phyloP scores from a whole-genome alignment of 2,797 vertebrate genomes.

The Enteromius argenteus region DNA sequence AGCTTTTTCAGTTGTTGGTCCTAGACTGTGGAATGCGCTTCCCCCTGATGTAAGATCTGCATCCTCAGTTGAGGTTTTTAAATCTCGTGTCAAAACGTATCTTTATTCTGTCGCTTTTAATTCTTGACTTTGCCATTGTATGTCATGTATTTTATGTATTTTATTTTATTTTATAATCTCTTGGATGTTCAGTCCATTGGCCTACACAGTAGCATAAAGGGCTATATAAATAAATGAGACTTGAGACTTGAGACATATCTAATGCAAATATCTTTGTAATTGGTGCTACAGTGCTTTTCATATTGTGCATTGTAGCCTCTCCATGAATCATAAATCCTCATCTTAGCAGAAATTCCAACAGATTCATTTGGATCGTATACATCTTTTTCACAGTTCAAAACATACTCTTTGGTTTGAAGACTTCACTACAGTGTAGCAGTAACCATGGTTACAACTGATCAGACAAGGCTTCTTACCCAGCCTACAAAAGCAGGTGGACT shows the following conservation, averaged over 20 bases:
- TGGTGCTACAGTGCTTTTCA: constrained; percentile 4
- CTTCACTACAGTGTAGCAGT: constrained; percentile 46
- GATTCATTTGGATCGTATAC: background rate
- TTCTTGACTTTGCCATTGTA: too few relatives aligned
- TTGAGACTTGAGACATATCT: background rate
- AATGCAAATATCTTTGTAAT: constrained; percentile 1
- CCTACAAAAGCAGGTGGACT: constrained; percentile 26
- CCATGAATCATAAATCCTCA: background rate
- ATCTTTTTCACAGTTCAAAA: constrained; percentile 23
- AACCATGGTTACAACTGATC: constrained; percentile 53
- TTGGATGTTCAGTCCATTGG: too few relatives aligned
- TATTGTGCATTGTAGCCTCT: constrained; percentile 4
- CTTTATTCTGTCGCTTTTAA: too few relatives aligned
- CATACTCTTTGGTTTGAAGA: constrained; percentile 20
- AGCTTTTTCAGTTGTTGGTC: too few relatives aligned
- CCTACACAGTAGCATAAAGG: too few relatives aligned
- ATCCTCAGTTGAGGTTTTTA: too few relatives aligned
- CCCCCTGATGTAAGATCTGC: too few relatives aligned
- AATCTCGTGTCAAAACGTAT: too few relatives aligned
- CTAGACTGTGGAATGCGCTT: too few relatives aligned
- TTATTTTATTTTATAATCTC: too few relatives aligned
- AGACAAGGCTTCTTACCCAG: constrained; percentile 42
- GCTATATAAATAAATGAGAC: too few relatives aligned
- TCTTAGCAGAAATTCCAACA: background rate
- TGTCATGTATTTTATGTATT: too few relatives aligned